A percentile compares a stretch with the other conserved stretches of the same genome.
Conservation (phyloP, 2,113 vertebrate species). For the Anoplopoma fimbria region DNA sequence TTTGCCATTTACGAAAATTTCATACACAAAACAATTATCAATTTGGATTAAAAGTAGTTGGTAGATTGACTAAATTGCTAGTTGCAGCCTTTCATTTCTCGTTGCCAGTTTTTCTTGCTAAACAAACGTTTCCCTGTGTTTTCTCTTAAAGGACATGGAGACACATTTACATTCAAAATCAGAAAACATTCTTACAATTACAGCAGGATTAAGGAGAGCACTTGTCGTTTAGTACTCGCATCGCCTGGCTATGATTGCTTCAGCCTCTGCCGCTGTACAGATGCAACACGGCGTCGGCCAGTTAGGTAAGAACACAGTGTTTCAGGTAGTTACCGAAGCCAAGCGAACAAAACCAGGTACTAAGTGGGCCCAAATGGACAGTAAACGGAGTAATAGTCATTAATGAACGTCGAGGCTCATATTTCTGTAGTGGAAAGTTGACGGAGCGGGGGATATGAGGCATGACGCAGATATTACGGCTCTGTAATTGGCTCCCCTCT, state of each 20-base stretch:
- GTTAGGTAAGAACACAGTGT: constrained; percentile 51
- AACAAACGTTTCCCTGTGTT: background rate
- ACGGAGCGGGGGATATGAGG: constrained; percentile 53
- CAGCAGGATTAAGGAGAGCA: background rate
- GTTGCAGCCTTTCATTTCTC: background rate
- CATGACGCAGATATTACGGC: constrained; percentile 52
- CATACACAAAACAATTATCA: background rate
- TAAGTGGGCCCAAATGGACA: constrained; percentile 62
- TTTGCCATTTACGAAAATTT: background rate
- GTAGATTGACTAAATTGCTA: background rate
- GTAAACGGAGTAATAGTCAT: constrained; percentile 56
- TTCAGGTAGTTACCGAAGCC: constrained; percentile 43
- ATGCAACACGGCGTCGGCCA: constrained; percentile 33
- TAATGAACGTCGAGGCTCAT: constrained; percentile 60
- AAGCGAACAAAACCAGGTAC: constrained; percentile 49
- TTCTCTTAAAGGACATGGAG: background rate
- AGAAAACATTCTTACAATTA: background rate
- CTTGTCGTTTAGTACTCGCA: background rate
- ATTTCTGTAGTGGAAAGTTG: constrained; percentile 44
- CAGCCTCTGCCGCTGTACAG: background rate
- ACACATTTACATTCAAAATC: background rate
- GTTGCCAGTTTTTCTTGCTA: background rate
- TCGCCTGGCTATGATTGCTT: background rate
- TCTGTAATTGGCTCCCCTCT: constrained; percentile 55
- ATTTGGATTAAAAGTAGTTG: background rate